phyloP scores from a whole-genome alignment of 1,140 invertebrate species.

The Penaeus chinensis region DNA sequence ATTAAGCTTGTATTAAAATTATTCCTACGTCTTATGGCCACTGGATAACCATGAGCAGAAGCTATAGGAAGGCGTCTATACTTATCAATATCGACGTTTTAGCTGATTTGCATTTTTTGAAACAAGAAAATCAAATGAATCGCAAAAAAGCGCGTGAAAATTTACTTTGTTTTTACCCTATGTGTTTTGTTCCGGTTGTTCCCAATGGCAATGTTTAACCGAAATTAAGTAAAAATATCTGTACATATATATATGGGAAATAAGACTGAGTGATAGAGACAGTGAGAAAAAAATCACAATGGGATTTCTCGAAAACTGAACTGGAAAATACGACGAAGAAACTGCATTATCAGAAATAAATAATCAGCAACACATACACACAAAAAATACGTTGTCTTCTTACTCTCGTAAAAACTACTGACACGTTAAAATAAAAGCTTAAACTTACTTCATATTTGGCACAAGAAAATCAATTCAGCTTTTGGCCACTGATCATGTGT shows the following conservation, averaged over 20 bases:
- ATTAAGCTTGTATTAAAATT: too few species aligned
- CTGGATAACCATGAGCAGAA: too few species aligned
- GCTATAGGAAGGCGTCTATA: too few species aligned
- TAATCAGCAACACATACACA: conserved; percentile 40
- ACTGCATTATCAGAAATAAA: conserved; percentile 48
- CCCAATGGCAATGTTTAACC: too few species aligned
- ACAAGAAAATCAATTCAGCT: conserved; percentile 48
- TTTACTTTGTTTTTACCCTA: too few species aligned
- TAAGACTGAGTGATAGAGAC: not conserved
- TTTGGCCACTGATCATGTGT: conserved; percentile 58
- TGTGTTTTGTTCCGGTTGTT: too few species aligned
- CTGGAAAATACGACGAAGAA: conserved; percentile 4
- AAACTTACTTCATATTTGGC: conserved; percentile 59
- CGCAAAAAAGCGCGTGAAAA: too few species aligned
- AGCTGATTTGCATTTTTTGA: too few species aligned
- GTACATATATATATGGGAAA: conserved; percentile 15
- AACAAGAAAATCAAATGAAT: too few species aligned
- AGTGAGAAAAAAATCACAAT: not conserved
- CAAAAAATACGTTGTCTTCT: not conserved
- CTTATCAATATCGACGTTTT: too few species aligned
- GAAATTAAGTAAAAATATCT: not conserved
- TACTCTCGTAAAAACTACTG: not conserved
- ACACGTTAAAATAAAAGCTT: conserved; percentile 6
- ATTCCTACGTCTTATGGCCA: too few species aligned
- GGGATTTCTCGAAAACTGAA: conserved; percentile 4